phyloP scores from a whole-genome alignment of 1,140 invertebrate genomes.

The Metaphire vulgaris region DNA sequence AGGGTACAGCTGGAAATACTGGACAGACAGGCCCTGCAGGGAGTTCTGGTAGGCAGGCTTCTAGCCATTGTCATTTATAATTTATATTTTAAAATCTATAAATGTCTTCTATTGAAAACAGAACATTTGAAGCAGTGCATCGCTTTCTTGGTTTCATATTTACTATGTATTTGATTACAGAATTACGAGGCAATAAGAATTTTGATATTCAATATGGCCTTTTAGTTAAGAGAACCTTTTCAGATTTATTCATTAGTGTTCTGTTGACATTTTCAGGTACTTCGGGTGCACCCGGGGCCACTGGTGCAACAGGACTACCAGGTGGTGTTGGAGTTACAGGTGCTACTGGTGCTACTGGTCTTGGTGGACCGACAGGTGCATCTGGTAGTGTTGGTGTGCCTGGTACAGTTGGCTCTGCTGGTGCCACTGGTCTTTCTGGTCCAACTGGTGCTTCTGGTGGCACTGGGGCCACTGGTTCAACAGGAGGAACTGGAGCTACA shows the following conservation, averaged over 20 bases:
- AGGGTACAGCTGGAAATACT: background rate
- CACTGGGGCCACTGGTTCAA: no score
- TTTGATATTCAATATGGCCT: no score
- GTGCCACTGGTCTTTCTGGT: background rate
- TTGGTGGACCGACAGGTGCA: background rate
- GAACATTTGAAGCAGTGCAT: no score
- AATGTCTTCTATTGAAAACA: no score
- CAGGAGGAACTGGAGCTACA: background rate
- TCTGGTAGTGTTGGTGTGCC: background rate
- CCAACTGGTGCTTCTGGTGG: background rate
- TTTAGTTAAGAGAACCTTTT: no score
- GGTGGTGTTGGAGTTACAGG: background rate
- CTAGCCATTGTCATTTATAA: no score
- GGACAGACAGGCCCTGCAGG: background rate
- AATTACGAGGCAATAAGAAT: no score
- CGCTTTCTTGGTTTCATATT: no score
- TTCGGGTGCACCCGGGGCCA: background rate
- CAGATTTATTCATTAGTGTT: no score
- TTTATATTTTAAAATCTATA: no score
- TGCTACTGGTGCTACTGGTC: background rate
- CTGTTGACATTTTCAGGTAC: conserved; percentile 1
- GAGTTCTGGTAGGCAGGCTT: background rate
- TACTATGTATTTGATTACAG: no score
- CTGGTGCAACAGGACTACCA: background rate
- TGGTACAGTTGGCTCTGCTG: background rate